Percentiles rank a stretch among this genome's conserved stretches.
These are phyloP conservation scores for Lithodes maja DNA, from an alignment of 2,888 invertebrate species.

Conservation along the genomic window DNA sequence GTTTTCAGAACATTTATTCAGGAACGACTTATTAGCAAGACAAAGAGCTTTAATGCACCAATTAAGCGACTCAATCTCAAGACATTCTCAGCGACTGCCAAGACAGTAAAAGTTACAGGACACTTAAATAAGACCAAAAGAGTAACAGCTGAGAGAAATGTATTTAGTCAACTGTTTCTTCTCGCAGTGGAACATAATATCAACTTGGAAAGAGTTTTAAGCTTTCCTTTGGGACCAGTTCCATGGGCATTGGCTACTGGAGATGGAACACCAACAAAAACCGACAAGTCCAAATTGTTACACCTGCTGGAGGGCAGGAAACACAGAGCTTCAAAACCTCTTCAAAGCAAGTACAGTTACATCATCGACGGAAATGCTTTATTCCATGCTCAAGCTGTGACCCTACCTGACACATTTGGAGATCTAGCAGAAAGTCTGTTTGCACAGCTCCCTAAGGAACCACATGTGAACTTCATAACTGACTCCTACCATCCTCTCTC, in stretches of 20 bases:
- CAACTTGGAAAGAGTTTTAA: neutral
- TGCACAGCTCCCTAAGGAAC: neutral
- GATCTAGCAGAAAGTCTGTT: neutral
- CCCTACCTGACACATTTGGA: neutral
- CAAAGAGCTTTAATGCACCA: constrained; percentile 21
- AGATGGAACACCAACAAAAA: neutral
- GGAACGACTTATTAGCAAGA: constrained; percentile 10
- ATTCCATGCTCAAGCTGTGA: neutral
- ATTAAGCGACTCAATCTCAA: constrained; percentile 7
- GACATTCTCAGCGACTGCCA: neutral
- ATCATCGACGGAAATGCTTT: constrained; percentile 17
- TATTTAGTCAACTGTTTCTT: neutral
- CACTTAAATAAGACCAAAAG: neutral
- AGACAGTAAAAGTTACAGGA: constrained; percentile 12
- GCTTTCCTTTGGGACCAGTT: neutral
- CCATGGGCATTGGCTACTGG: neutral
- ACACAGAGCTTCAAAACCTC: neutral
- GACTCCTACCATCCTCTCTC: neutral
- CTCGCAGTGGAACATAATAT: neutral
- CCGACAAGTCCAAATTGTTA: neutral
- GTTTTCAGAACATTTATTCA: neutral
- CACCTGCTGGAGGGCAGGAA: neutral
- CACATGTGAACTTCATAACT: neutral
- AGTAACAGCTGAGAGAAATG: constrained; percentile 1
- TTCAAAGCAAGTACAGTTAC: neutral